These are phyloP conservation scores for Gila robusta DNA, from an alignment of 2,797 vertebrate genomes.

Conservation along the genomic window DNA sequence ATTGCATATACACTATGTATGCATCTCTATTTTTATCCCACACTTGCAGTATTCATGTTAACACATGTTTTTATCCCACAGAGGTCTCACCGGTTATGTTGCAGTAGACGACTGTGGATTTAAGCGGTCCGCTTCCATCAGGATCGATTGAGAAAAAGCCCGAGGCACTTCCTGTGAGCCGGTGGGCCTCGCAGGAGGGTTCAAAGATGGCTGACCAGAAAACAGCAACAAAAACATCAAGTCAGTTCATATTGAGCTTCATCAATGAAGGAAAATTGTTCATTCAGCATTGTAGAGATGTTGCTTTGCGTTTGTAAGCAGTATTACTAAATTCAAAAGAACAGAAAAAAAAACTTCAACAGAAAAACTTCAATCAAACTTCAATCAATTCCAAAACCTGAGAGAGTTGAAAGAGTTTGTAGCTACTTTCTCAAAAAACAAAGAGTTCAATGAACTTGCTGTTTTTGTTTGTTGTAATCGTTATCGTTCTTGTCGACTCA, in stretches of 20 bases:
- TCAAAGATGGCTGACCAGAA: constrained; percentile 76
- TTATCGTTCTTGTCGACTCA: constrained; percentile 75
- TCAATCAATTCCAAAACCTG: neutral
- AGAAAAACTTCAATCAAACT: neutral
- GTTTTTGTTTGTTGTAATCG: neutral
- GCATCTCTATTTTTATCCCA: constrained; percentile 8
- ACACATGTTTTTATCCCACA: neutral
- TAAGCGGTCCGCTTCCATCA: constrained; percentile 81
- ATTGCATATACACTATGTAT: neutral
- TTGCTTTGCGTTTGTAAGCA: neutral
- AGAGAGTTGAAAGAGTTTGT: neutral
- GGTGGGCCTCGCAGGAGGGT: constrained; percentile 80
- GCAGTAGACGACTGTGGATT: constrained; percentile 77
- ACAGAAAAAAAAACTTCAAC: no score
- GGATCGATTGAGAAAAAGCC: constrained; percentile 79
- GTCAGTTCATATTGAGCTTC: neutral
- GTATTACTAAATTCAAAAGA: neutral
- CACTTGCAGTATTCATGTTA: constrained; percentile 1
- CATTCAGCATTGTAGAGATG: neutral
- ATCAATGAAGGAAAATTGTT: neutral
- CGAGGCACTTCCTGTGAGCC: constrained; percentile 76
- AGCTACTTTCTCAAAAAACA: neutral
- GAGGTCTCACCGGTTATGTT: constrained; percentile 79
- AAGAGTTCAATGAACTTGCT: neutral
- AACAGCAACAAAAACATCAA: constrained; percentile 31